Evolutionary conservation across 2,888 invertebrate species (phyloP).

Genomic region (Dugesia japonica): DNA sequence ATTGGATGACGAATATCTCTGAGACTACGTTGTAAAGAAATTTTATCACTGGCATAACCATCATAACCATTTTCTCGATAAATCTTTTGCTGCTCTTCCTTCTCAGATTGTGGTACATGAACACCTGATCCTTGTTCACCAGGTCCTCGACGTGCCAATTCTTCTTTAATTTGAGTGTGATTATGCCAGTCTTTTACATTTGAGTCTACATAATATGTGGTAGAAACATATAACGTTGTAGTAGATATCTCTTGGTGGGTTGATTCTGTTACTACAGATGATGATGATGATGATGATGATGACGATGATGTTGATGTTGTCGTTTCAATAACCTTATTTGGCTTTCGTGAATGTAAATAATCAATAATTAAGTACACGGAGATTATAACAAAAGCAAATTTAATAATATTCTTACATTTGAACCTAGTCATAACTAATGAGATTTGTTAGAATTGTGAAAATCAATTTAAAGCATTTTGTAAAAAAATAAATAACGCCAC

Average conservation of each 20-base stretch:
- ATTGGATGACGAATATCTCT: constrained; percentile 52
- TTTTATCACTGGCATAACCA: constrained; percentile 72
- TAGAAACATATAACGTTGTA: background rate
- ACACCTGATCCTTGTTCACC: constrained; percentile 50
- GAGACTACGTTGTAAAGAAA: constrained; percentile 66
- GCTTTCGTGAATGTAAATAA: background rate
- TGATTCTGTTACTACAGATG: background rate
- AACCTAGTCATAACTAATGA: background rate
- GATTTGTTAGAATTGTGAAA: background rate
- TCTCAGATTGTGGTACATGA: constrained; percentile 53
- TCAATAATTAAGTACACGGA: background rate
- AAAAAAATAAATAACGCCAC: background rate
- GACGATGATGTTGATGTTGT: too few species aligned
- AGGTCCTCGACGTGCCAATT: constrained; percentile 39
- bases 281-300: too few species aligned
- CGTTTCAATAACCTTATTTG: background rate
- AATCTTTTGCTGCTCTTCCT: constrained; percentile 55
- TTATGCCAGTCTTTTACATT: constrained; percentile 34
- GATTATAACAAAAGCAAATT: background rate
- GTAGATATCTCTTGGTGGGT: background rate
- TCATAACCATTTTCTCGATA: constrained; percentile 82
- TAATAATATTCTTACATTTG: background rate
- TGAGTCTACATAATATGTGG: background rate
- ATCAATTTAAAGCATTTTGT: background rate
- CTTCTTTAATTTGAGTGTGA: constrained; percentile 27